Base-by-base conservation (phyloP, 2,113 vertebrate species). In the Phyllopteryx taeniolatus region DNA sequence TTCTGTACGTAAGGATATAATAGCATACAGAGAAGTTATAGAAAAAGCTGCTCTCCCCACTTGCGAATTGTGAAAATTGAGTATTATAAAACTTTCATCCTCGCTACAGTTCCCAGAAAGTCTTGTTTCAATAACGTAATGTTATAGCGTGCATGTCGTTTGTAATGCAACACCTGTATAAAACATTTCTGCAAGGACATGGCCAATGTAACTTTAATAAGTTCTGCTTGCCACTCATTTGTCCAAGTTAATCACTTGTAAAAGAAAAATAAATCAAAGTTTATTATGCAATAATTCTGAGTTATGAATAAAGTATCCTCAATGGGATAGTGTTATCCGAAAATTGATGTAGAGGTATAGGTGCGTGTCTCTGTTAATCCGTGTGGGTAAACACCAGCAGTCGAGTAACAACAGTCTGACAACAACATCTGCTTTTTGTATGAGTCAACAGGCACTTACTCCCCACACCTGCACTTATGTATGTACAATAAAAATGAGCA, bases 381-480 rank as follows among this genome's bases (percentile, higher is more conserved):
- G 31, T 76, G 71, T 66, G 67, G 65, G 47, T 70, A 77, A 71
- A 56, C 73, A 66, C 73, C 71, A 51, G 53, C 56, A 72, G 71
- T 62, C 73, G 72, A 62, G 73, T 77, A 61, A 84, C 72, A 75
- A 70, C 67, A 67, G 70, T 79, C 51, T 70, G 68, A 46, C 43
- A 68, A 80, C 82, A 81, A 80, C 82, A 81, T 85, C 83, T 81
- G 79, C 69, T 68, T 79, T 51, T 67, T 68, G 71, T 87, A 72
- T 78, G 67, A 79, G 70, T 77, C 78, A 79, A 59, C 77, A 73
- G 20, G 75, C 71, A 65, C 70, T 39, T 73, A 75, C 68, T 51
- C 75, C 69, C 71, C 47, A 63, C 72, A 64, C 35, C 54, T 31
- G 27, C 47, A 65, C 56, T 56, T 5, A 0, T 47, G 63, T 66